Evolutionary conservation across 1,140 invertebrate genomes (phyloP), one percentile per base, ranked within the genome.

Genomic region (Macrosteles quadrilineatus): DNA sequence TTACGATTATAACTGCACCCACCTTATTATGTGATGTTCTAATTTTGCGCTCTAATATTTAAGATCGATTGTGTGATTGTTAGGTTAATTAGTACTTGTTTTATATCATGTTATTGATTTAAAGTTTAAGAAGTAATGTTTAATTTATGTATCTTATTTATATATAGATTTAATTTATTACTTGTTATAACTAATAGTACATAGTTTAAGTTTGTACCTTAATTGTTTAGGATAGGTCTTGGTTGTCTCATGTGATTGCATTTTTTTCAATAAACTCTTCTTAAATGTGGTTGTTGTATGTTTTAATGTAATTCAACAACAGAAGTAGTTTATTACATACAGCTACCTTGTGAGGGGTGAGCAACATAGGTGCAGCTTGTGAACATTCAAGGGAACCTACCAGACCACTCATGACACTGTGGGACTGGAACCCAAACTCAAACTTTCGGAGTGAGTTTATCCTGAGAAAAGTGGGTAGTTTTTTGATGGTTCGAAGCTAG

Each of bases 31-130:
- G 12, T 27, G 21, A 21, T 30, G 55, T 59, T 59, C n/a, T n/a
- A n/a, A 59, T 59, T 59, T 59, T 59, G 55, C 55, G 55, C 55
- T 59, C 55, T 59, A 59, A 59, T 59, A 59, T 59, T 53, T 59
- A 27, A 59, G 23, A 59, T 27, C 23, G 21, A 59, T 27, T 59
- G 55, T 59, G 55, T 59, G 55, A 59, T 59, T 59, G 21, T 59
- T 27, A 30, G 12, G 27, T 25, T 27, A 4, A 59, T 59, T 21
- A 27, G 55, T 59, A 59, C 55, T 59, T 59, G 55, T 59, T 59
- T 59, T 59, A 27, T 59, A 59, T 59, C 23, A 59, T 59, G 27
- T 30, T 59, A 27, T 27, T 59, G 25, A 30, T 27, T 59, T 36
- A 6, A 30, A 27, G 2, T 6, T 27, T 59, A 59, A 59, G 55